Percentiles rank a stretch among this genome's conserved stretches.
Evolutionary conservation across 1,140 invertebrate species (phyloP).

Genomic region (Plodia interpunctella): DNA sequence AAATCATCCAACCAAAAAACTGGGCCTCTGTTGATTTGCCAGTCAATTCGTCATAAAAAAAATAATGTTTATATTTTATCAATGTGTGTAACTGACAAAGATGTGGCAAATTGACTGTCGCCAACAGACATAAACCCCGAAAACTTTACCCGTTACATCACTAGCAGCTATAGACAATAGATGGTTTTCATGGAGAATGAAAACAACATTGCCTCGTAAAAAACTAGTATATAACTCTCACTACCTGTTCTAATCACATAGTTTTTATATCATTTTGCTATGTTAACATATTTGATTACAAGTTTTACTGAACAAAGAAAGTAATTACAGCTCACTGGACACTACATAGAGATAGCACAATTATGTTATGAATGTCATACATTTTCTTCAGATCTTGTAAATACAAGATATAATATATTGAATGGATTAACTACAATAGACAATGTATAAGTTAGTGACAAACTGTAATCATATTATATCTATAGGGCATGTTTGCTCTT

Average conservation of each 20-base stretch:
- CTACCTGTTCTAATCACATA: slow-evolving; percentile 26
- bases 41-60: no score
- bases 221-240: slow-evolving; percentile 26
- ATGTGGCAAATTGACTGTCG: no score
- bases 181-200: slow-evolving; percentile 56
- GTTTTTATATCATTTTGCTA: slow-evolving; percentile 15
- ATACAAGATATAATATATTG: no score
- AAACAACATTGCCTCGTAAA: slow-evolving; percentile 55
- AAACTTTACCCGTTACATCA: slow-evolving; percentile 7
- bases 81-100: no score
- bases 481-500: no score
- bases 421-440: no score
- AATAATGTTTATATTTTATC: no score
- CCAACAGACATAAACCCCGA: no score
- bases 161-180: slow-evolving; percentile 31
- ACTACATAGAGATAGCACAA: background rate
- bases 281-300: slow-evolving; percentile 18
- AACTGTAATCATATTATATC: no score
- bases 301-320: slow-evolving; percentile 7
- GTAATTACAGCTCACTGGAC: background rate
- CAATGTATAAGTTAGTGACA: no score
- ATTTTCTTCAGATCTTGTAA: background rate
- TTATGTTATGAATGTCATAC: background rate
- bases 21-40: no score
- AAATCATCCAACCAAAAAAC: slow-evolving; percentile 17